Conservation (phyloP, 2,113 vertebrate species). For the Limnothrissa miodon region DNA sequence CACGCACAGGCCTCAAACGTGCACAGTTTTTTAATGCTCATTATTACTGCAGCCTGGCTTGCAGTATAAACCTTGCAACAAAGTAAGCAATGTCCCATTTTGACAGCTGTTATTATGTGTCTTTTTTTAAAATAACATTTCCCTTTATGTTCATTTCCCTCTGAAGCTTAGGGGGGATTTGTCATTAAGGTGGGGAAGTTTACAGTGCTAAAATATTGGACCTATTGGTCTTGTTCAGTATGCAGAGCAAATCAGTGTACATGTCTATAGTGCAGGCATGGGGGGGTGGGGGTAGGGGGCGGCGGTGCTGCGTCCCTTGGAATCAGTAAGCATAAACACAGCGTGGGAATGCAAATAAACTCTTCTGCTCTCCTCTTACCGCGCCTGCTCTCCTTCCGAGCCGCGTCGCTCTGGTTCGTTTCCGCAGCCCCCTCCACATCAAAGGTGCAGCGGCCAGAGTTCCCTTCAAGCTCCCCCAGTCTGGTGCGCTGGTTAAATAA, state of each 20-base stretch:
- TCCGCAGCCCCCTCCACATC: slow-evolving; percentile 50
- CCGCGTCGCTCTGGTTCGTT: slow-evolving; percentile 28
- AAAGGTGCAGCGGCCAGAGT: slow-evolving; percentile 39
- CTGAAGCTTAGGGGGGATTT: neutral
- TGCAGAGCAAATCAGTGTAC: neutral
- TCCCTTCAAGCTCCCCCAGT: slow-evolving; percentile 40
- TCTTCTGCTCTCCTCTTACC: slow-evolving; percentile 45
- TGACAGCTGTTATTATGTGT: neutral
- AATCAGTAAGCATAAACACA: slow-evolving; percentile 61
- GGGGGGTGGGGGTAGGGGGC: neutral
- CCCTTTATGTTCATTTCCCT: neutral
- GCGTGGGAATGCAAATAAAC: slow-evolving; percentile 71
- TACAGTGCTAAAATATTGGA: neutral
- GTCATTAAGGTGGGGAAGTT: neutral
- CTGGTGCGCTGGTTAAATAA: slow-evolving; percentile 48
- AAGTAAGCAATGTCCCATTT: neutral
- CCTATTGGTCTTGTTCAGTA: neutral
- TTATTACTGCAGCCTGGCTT: neutral
- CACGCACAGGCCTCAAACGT: neutral
- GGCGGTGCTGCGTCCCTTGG: slow-evolving; percentile 30
- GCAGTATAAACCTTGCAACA: neutral
- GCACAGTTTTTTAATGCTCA: neutral
- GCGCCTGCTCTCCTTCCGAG: slow-evolving; percentile 42
- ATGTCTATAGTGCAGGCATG: neutral
- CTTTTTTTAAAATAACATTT: neutral